Conservation (phyloP, 2,113 vertebrate genomes). For the Onychostruthus taczanowskii region DNA sequence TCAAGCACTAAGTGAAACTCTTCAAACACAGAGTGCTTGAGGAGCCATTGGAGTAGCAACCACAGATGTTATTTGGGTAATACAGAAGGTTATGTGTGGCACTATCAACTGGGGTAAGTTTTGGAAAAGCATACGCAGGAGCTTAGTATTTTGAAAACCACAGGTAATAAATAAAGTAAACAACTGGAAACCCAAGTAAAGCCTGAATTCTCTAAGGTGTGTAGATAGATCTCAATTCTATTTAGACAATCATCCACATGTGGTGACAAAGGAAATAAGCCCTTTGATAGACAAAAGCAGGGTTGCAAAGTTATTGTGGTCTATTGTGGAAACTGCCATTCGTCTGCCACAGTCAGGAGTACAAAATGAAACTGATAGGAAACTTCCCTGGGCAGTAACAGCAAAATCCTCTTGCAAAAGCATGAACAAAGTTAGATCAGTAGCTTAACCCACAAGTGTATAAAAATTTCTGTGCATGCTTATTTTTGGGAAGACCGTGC, state of each 20-base stretch:
- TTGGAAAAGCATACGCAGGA: background rate
- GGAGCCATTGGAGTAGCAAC: background rate
- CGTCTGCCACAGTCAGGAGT: background rate
- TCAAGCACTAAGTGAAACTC: background rate
- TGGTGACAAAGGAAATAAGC: background rate
- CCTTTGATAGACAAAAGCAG: background rate
- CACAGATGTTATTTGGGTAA: background rate
- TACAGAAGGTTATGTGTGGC: background rate
- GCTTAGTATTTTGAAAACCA: background rate
- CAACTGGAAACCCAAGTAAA: background rate
- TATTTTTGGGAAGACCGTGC: background rate
- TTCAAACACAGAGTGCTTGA: background rate
- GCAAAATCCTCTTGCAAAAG: background rate
- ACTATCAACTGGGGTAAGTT: background rate
- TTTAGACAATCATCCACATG: background rate
- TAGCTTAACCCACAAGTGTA: background rate
- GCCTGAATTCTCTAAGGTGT: background rate
- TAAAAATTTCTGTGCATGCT: background rate
- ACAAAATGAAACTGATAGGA: background rate
- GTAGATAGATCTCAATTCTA: background rate
- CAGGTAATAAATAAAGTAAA: background rate
- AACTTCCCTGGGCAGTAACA: background rate
- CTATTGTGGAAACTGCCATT: background rate
- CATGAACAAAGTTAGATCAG: background rate
- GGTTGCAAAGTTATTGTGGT: background rate